Evolutionary conservation across 2,113 vertebrate genomes (phyloP), one percentile per base, ranked within the genome.

Genomic region (Mormyrus iriodes): DNA sequence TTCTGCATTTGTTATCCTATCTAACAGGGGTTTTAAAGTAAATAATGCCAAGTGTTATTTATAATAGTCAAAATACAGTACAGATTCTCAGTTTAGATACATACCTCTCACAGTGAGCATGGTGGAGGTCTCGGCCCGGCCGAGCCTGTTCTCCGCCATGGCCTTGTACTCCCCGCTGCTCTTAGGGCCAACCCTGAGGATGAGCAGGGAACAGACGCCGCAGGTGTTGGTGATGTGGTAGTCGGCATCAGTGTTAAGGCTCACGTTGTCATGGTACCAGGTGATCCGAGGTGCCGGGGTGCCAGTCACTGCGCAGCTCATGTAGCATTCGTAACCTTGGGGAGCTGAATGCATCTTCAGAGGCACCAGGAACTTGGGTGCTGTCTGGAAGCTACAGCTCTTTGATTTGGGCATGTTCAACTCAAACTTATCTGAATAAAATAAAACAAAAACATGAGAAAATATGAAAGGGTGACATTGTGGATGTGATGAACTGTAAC

Each of bases 241-340:
- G 3, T 93, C 89, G 0, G 95, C 90, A 46, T 96, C 91, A 0
- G 91, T 93, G 90, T 95, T 96, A 88, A 98, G 91, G 92, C 95
- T 96, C 89, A 95, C 91, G 42, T 85, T 92, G 53, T 97, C 93
- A 91, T 94, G 96, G 91, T 96, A 97, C 98, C 98, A 98, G 0
- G 94, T 97, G 92, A 98, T 52, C 0, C 91, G 95, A 0, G 98
- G 97, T 0, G 46, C 21, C 0, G 98, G 98, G 0, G 95, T 91
- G 86, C 97, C 98, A 17, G 90, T 95, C 13, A 98, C 96, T 0
- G 98, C 97, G 0, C 97, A 98, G 93, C 95, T 98, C 97, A 98
- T 98, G 44, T 85, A 94, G 51, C 97, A 98, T 76, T 97, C 96
- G 0, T 95, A 97, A 79, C 97, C 97, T 0, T 88, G 92, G 0